A percentile compares a stretch with the other conserved stretches of the same genome.
These are phyloP conservation scores for Adoxophyes honmai DNA, from an alignment of 1,140 invertebrate species.

Conservation along the genomic window DNA sequence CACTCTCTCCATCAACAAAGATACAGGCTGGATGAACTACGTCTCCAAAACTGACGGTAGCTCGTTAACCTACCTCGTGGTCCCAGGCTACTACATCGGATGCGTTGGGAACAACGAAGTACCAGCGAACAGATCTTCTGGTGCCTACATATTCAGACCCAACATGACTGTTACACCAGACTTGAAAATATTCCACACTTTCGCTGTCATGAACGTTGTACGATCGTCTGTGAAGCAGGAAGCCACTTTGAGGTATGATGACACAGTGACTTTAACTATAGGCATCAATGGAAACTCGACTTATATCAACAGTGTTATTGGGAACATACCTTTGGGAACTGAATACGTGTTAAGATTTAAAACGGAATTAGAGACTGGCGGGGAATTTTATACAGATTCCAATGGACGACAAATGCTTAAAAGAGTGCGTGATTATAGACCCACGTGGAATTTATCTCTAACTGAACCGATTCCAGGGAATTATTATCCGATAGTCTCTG, in stretches of 20 bases:
- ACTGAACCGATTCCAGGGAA: constrained; percentile 83
- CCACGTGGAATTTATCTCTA: constrained; percentile 85
- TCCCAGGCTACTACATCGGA: constrained; percentile 84
- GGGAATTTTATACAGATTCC: constrained; percentile 93
- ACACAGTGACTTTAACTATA: constrained; percentile 87
- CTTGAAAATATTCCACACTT: background rate
- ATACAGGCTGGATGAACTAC: constrained; percentile 29
- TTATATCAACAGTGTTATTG: constrained; percentile 83
- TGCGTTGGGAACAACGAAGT: constrained; percentile 39
- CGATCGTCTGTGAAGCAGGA: constrained; percentile 81
- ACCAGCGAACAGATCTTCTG: constrained; percentile 79
- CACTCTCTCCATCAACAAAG: constrained; percentile 33
- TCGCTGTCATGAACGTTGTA: constrained; percentile 62
- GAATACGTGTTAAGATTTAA: constrained; percentile 89
- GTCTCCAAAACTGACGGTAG: constrained; percentile 26
- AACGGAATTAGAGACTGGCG: constrained; percentile 81
- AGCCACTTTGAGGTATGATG: constrained; percentile 80
- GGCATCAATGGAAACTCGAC: constrained; percentile 80
- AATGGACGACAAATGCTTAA: constrained; percentile 94
- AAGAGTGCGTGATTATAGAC: constrained; percentile 84
- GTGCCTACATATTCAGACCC: constrained; percentile 91
- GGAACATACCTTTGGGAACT: constrained; percentile 84
- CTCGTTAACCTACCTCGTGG: constrained; percentile 30
- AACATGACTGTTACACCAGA: constrained; percentile 28
- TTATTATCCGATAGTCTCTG: constrained; percentile 95